Percentiles rank a stretch among this genome's conserved stretches.
Evolutionary conservation across 2,113 vertebrate species (phyloP).

Genomic region (Tinamus guttatus): DNA sequence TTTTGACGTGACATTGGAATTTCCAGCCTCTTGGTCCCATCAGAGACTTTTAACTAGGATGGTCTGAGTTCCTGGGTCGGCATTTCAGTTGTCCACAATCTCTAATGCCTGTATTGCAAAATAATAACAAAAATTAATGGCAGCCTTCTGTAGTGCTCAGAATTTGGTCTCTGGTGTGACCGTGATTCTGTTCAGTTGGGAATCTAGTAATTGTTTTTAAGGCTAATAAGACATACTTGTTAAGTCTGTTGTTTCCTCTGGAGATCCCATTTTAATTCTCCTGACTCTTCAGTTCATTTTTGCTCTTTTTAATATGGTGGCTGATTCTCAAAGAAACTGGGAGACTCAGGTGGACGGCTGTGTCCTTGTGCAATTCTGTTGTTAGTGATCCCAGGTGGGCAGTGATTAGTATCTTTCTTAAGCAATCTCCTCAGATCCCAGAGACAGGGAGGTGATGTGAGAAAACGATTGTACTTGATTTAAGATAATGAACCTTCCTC

Average conservation of each 20-base stretch:
- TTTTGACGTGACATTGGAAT: neutral
- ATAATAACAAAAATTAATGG: neutral
- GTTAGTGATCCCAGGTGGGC: neutral
- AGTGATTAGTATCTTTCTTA: neutral
- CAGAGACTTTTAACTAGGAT: neutral
- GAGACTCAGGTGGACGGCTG: neutral
- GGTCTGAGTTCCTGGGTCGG: neutral
- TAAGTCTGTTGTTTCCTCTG: neutral
- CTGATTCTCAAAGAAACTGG: neutral
- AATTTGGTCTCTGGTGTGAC: neutral
- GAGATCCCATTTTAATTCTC: slow-evolving; percentile 3
- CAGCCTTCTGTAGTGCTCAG: neutral
- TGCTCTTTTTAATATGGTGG: neutral
- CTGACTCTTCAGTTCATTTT: slow-evolving; percentile 5
- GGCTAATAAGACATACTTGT: neutral
- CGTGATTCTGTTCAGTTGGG: neutral
- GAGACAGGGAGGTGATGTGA: neutral
- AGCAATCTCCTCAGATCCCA: neutral
- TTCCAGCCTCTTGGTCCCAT: neutral
- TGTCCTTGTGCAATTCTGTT: neutral
- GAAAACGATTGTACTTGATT: neutral
- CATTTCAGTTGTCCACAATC: neutral
- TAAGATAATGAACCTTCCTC: neutral
- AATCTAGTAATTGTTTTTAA: neutral
- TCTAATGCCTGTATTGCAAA: neutral